A percentile compares a stretch with the other conserved stretches of the same genome.
Evolutionary conservation across 2,888 invertebrate species (phyloP).

Genomic region (Amorpha juglandis): DNA sequence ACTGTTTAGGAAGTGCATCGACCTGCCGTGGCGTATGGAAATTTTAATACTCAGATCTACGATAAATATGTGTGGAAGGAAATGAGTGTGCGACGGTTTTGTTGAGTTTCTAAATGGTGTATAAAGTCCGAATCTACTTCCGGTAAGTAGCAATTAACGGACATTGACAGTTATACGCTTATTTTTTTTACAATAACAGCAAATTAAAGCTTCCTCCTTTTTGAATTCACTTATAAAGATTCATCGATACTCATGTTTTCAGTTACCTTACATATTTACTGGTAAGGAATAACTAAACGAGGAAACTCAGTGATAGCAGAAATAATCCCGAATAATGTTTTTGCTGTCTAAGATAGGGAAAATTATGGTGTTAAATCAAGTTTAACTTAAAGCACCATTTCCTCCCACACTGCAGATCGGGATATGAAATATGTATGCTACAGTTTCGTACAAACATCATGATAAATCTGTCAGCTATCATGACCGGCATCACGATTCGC

Average conservation of each 20-base stretch:
- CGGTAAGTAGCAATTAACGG: neutral
- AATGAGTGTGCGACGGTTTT: slow-evolving; percentile 15
- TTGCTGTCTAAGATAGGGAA: neutral
- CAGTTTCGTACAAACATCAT: slow-evolving; percentile 21
- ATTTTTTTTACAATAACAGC: too few species aligned
- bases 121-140: slow-evolving; percentile 16
- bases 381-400: slow-evolving; percentile 4
- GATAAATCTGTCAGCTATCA: slow-evolving; percentile 25
- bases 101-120: slow-evolving; percentile 2
- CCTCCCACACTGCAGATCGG: slow-evolving; percentile 18
- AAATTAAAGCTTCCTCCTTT: too few species aligned
- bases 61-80: slow-evolving; percentile 16
- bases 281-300: neutral
- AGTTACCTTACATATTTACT: too few species aligned
- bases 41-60: slow-evolving; percentile 23
- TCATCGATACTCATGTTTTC: too few species aligned
- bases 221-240: too few species aligned
- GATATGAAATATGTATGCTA: slow-evolving; percentile 21
- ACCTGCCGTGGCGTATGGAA: slow-evolving; percentile 45
- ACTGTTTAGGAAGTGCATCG: slow-evolving; percentile 61
- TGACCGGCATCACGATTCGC: slow-evolving; percentile 19
- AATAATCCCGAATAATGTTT: neutral
- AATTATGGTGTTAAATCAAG: neutral
- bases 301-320: neutral
- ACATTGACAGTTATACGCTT: neutral